Percentiles rank a stretch among this genome's conserved stretches.
Evolutionary conservation across 2,113 vertebrate genomes (phyloP).

Genomic region (Hyperoodon ampullatus): DNA sequence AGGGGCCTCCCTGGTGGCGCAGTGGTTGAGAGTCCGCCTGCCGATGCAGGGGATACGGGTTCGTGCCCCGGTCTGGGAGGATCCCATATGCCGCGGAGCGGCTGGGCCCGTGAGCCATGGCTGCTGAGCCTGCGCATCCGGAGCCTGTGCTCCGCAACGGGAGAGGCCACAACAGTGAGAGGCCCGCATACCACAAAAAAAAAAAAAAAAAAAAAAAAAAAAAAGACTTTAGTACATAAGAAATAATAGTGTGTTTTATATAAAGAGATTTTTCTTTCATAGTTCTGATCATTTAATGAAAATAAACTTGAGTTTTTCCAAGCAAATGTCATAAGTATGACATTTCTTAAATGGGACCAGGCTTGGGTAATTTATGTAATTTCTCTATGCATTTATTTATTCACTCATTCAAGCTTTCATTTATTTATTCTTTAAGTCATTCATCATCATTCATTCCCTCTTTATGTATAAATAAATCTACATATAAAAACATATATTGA

Average conservation of each 20-base stretch:
- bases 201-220: too few relatives aligned
- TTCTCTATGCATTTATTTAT: not conserved
- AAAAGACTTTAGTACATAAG: slow-evolving; percentile 22
- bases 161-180: too few relatives aligned
- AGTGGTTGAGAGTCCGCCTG: too few relatives aligned
- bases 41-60: too few relatives aligned
- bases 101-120: too few relatives aligned
- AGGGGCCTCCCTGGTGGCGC: too few relatives aligned
- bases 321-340: not conserved
- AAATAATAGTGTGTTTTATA: slow-evolving; percentile 42
- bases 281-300: not conserved
- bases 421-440: not conserved
- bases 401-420: not conserved
- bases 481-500: not conserved
- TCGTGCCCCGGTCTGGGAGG: too few relatives aligned
- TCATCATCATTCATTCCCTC: not conserved
- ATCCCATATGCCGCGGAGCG: too few relatives aligned
- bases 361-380: not conserved
- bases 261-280: slow-evolving; percentile 12
- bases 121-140: too few relatives aligned
- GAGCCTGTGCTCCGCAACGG: too few relatives aligned
- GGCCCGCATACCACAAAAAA: too few relatives aligned
- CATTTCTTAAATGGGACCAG: not conserved
- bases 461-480: not conserved
- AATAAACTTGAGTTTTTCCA: not conserved